phyloP scores from a whole-genome alignment of 2,888 invertebrate species.

The Ornithoptera alexandrae region DNA sequence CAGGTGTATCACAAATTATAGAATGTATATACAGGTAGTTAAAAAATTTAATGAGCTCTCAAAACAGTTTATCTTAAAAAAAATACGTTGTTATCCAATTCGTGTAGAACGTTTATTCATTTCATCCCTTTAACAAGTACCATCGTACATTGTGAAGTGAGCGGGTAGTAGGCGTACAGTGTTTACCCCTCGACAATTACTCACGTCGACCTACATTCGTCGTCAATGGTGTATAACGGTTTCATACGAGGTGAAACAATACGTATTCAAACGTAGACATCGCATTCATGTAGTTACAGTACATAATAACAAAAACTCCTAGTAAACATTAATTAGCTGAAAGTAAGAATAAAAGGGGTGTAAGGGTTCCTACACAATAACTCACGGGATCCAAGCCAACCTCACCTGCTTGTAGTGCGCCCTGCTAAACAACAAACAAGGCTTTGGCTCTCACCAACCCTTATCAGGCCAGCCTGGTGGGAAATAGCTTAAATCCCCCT shows the following conservation, averaged over 20 bases:
- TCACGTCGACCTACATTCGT: background rate
- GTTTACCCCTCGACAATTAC: background rate
- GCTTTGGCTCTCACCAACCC: no score
- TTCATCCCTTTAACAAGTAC: background rate
- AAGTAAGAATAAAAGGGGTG: background rate
- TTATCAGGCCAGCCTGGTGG: no score
- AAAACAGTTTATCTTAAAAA: background rate
- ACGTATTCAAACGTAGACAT: background rate
- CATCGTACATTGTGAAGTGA: background rate
- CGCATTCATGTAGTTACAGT: background rate
- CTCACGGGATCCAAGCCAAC: no score
- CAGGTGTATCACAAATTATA: no score
- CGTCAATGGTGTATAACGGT: background rate
- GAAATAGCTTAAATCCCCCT: no score
- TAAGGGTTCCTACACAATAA: no score
- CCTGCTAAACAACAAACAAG: no score
- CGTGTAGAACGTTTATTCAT: background rate
- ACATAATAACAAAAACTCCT: background rate
- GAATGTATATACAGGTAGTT: background rate
- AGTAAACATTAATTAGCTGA: background rate
- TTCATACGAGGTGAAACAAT: background rate
- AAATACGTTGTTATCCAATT: background rate
- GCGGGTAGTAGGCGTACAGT: background rate
- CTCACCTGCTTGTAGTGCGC: no score
- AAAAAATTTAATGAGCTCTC: background rate